Evolutionary conservation across 2,797 vertebrate species (phyloP), one percentile per base, ranked within the genome.

Genomic region (Gallinago stenura): DNA sequence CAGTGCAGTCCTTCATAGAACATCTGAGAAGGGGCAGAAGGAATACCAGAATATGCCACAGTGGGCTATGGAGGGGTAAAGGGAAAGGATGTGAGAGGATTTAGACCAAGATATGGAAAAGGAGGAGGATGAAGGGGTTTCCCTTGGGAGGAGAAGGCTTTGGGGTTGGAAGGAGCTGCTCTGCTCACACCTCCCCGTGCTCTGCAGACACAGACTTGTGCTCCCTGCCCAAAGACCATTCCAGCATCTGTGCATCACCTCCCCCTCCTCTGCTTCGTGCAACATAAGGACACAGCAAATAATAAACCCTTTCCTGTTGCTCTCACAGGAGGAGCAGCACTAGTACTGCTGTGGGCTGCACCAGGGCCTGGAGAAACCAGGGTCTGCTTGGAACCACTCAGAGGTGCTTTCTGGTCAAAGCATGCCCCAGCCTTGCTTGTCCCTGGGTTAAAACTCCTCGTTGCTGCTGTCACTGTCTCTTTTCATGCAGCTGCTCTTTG

Each of bases 291-390:
- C 41, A 17, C 33, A 12, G 4, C 41, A 13, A 9, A 25, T 4
- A 37, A 18, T 11, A 5, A 24, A 62, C 41, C 13, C 17, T 17
- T 25, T 46, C n/a, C 50, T 0, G 0, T 18, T 24, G 35, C 4
- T 33, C 6, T 22, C 68, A 21, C 3, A 2, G 48, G 56, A 17
- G 50, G 3, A 64, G n/a, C 61, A 86, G 46, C 70, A 11, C 17
- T 1, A 19, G 4, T 2, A 14, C 46, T 0, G 2, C 18, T 1
- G 0, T 18, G 69, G 31, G 56, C n/a, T 77, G 43, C 82, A 9
- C 31, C 2, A 12, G 60, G 50, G 37, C 41, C 26, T 45, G 60
- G n/a, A 35, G 13, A 51, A 89, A 26, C 0, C 0, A 90, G 48
- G 68, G 9, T 60, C 13, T 15, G 31, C 3, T 1, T 31, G 31